Evolutionary conservation across 1,140 invertebrate genomes (phyloP).

Genomic region (Drosophila sechellia): DNA sequence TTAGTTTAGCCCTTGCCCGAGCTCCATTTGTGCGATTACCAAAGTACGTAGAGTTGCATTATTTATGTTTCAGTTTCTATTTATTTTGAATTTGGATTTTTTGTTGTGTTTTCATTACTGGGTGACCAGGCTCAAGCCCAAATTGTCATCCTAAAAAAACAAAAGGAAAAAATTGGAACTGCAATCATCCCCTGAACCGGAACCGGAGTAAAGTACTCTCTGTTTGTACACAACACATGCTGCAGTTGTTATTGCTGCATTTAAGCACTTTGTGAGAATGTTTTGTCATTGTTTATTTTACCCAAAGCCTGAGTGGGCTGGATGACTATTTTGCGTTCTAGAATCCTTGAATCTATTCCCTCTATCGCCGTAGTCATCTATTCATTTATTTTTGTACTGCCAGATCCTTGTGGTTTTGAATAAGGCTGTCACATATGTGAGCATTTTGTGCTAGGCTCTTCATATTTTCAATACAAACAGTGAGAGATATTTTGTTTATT

Average conservation of each 20-base stretch:
- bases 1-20: slow-evolving; percentile 25
- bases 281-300: slow-evolving; percentile 77
- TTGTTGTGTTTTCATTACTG: slow-evolving; percentile 75
- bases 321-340: slow-evolving; percentile 8
- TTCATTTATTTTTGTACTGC: slow-evolving; percentile 55
- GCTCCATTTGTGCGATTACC: slow-evolving; percentile 36
- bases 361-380: slow-evolving; percentile 9
- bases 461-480: slow-evolving; percentile 64
- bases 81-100: slow-evolving; percentile 76
- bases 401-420: slow-evolving; percentile 37
- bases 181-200: slow-evolving; percentile 41
- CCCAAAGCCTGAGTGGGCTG: slow-evolving; percentile 43
- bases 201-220: slow-evolving; percentile 35
- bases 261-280: slow-evolving; percentile 76
- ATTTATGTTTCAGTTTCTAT: slow-evolving; percentile 57
- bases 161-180: slow-evolving; percentile 27
- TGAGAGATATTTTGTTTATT: slow-evolving; percentile 51
- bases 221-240: slow-evolving; percentile 67
- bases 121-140: slow-evolving; percentile 31
- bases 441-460: slow-evolving; percentile 50
- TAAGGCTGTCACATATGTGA: slow-evolving; percentile 52
- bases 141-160: slow-evolving; percentile 72
- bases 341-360: slow-evolving; percentile 35
- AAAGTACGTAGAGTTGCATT: slow-evolving; percentile 22
- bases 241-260: slow-evolving; percentile 67